A percentile compares a stretch with the other conserved stretches of the same genome.
Conservation (phyloP, 2,113 vertebrate species). For the Chaetodon trifascialis region DNA sequence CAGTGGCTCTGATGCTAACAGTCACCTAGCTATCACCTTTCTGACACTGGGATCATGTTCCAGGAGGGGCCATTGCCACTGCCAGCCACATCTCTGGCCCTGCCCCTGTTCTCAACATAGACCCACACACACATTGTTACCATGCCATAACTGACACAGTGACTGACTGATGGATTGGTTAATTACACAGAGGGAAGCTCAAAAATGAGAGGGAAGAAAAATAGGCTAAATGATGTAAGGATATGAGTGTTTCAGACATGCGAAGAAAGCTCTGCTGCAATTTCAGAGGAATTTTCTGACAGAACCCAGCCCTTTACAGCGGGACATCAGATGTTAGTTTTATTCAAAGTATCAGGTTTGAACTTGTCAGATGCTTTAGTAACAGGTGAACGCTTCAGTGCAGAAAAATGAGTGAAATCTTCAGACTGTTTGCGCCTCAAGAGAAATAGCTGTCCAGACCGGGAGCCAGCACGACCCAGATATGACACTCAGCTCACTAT, state of each 20-base stretch:
- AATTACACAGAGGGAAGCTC: constrained; percentile 48
- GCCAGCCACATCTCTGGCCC: neutral
- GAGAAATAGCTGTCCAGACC: constrained; percentile 65
- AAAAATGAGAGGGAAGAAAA: constrained; percentile 34
- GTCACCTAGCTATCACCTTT: neutral
- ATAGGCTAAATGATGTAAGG: constrained; percentile 67
- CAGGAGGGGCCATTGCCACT: neutral
- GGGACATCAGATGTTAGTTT: constrained; percentile 67
- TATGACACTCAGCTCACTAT: constrained; percentile 51
- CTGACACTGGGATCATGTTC: neutral
- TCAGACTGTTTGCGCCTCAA: constrained; percentile 50
- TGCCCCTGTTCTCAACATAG: neutral
- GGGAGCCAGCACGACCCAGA: constrained; percentile 40
- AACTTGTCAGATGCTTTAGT: constrained; percentile 68
- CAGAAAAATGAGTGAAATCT: constrained; percentile 50
- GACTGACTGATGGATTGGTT: constrained; percentile 56
- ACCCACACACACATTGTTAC: constrained; percentile 32
- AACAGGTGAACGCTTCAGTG: constrained; percentile 39
- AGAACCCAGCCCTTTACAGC: constrained; percentile 44
- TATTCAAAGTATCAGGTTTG: constrained; percentile 67
- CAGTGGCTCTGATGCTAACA: neutral
- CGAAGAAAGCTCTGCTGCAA: constrained; percentile 46
- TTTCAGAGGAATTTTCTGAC: constrained; percentile 70
- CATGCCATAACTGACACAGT: constrained; percentile 29
- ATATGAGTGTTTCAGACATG: constrained; percentile 71